Evolutionary conservation across 2,888 invertebrate genomes (phyloP).

Genomic region (Brenthis daphne): DNA sequence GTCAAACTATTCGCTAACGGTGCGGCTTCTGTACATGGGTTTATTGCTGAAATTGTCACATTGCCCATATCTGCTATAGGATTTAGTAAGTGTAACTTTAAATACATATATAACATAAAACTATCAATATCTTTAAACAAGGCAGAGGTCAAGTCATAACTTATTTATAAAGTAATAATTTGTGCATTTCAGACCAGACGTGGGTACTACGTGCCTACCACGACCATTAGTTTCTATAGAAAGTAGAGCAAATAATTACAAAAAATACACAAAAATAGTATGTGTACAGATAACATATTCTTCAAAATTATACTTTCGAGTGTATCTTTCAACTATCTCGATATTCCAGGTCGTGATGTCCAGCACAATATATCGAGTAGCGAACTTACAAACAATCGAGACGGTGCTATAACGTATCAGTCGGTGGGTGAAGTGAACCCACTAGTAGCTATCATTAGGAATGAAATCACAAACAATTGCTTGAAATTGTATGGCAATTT

Average conservation of each 20-base stretch:
- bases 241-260: no score
- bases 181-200: no score
- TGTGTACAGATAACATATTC: no score
- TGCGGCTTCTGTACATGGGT: slow-evolving; percentile 96
- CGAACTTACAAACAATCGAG: slow-evolving; percentile 89
- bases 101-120: not conserved
- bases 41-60: slow-evolving; percentile 98
- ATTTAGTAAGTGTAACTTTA: slow-evolving; percentile 85
- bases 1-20: slow-evolving; percentile 96
- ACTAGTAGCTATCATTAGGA: slow-evolving; percentile 91
- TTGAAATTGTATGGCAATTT: slow-evolving; percentile 96
- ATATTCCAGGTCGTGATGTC: slow-evolving; percentile 90
- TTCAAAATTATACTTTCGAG: no score
- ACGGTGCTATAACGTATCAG: slow-evolving; percentile 93
- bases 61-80: slow-evolving; percentile 95
- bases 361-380: slow-evolving; percentile 95
- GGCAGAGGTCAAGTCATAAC: no score
- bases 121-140: not conserved
- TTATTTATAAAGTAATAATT: no score
- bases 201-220: no score
- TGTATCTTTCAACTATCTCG: no score
- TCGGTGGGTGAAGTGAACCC: slow-evolving; percentile 98
- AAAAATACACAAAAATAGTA: no score
- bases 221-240: no score
- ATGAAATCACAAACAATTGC: slow-evolving; percentile 93